Conservation (phyloP, 2,888 invertebrate species). For the Hirtodrosophila confusa region DNA sequence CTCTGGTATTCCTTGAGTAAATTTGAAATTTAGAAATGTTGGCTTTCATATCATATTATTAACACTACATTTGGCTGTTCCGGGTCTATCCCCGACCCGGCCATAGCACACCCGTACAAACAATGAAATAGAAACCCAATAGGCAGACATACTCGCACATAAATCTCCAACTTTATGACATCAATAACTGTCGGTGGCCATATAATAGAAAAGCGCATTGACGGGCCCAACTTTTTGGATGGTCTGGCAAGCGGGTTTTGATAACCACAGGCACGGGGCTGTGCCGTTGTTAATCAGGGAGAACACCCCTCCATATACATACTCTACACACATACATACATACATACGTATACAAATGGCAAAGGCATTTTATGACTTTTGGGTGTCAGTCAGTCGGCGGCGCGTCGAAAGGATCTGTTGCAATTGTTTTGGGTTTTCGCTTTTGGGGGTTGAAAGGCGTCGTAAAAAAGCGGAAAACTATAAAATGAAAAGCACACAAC, state of each 20-base stretch:
- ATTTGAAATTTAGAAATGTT: not conserved
- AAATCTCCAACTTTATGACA: slow-evolving; percentile 80
- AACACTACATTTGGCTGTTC: slow-evolving; percentile 44
- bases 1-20: not conserved
- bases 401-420: slow-evolving; percentile 70
- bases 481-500: slow-evolving; percentile 74
- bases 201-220: slow-evolving; percentile 57
- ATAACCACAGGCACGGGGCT: slow-evolving; percentile 66
- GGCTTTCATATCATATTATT: slow-evolving; percentile 28
- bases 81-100: slow-evolving; percentile 27
- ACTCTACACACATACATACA: slow-evolving; percentile 14
- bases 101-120: slow-evolving; percentile 21
- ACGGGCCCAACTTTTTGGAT: slow-evolving; percentile 50
- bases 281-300: slow-evolving; percentile 57
- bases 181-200: slow-evolving; percentile 74
- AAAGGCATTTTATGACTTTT: slow-evolving; percentile 77
- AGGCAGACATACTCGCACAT: slow-evolving; percentile 48
- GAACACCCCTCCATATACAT: slow-evolving; percentile 46
- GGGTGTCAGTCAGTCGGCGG: slow-evolving; percentile 57
- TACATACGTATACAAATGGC: slow-evolving; percentile 57
- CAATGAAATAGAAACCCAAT: slow-evolving; percentile 47
- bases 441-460: slow-evolving; percentile 67
- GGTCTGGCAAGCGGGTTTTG: slow-evolving; percentile 40
- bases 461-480: slow-evolving; percentile 78
- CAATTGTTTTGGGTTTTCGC: slow-evolving; percentile 63